Base-by-base conservation (phyloP, 2,797 vertebrate species). In the Phrynocephalus forsythii region DNA sequence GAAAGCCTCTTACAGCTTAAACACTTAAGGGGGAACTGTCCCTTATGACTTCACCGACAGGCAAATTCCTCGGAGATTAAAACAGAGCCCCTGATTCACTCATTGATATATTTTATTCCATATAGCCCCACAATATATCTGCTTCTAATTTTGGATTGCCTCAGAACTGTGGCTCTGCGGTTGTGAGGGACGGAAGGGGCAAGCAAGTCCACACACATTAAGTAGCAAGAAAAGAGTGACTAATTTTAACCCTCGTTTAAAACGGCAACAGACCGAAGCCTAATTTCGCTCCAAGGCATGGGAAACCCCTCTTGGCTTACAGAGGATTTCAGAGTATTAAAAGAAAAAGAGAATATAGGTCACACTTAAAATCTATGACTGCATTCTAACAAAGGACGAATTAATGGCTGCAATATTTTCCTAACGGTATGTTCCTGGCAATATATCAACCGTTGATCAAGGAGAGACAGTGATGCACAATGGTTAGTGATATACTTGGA, bases 1-100 rank as follows among this genome's bases (percentile, higher is more conserved):
- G 79, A 95, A 95, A 93, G 88, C 91, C n/a, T 93, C 90, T 94
- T 93, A 78, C 4, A 82, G 69, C 83, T 79, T 72, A 85, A 90
- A 86, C 85, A 87, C 85, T 91, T 83, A 87, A 81, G 78, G 38
- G 88, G 93, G 73, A 90, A 73, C 16, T 82, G 60, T 67, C 30
- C 79, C 87, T 93, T 90, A 90, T 93, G 93, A 68, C 73, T 92
- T 86, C 0, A 1, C 50, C 18, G 33, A 73, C 77, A 91, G 83
- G 89, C 60, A 84, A 88, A 79, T 80, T 93, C 84, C 77, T 79
- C 79, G 24, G 92, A 87, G 91, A 94, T 91, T 91, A 92, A 83
- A 88, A 72, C 22, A 88, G 90, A 91, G 79, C 68, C 85, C 86
- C 85, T 4, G 0, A 3, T 0, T 87, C 86, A 89, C 22, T 33